Conservation (phyloP, 2,888 invertebrate species). For the Drosophila subquinaria region DNA sequence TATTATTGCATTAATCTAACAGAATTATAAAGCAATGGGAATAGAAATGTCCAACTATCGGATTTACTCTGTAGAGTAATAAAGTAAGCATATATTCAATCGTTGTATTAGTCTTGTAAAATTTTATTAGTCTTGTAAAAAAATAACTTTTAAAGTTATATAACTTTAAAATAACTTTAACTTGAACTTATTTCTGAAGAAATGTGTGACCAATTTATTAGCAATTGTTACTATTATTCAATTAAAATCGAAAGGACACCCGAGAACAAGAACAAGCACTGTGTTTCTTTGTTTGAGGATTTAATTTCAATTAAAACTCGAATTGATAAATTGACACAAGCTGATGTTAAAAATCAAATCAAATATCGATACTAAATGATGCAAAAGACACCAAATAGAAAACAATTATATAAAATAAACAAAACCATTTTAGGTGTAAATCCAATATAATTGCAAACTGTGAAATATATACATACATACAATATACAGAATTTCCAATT, state of each 20-base stretch:
- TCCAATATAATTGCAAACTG: conserved; percentile 62
- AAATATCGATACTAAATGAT: conserved; percentile 23
- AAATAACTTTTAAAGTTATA: too few relatives aligned
- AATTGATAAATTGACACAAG: conserved; percentile 31
- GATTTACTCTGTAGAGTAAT: not conserved
- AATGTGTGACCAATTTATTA: not conserved
- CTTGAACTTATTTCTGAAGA: not conserved
- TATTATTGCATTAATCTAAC: too few relatives aligned
- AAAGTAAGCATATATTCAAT: too few relatives aligned
- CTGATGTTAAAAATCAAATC: conserved; percentile 28
- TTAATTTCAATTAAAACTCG: conserved; percentile 61
- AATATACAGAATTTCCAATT: conserved; percentile 8
- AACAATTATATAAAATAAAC: conserved; percentile 6
- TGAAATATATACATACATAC: conserved; percentile 6
- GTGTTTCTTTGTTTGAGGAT: conserved; percentile 31
- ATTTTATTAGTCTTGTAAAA: too few relatives aligned
- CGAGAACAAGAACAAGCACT: conserved; percentile 3
- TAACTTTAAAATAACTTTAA: not conserved
- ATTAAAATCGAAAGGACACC: conserved; percentile 7
- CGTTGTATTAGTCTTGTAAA: too few relatives aligned
- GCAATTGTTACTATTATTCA: conserved; percentile 17
- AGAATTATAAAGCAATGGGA: too few relatives aligned
- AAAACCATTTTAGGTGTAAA: conserved; percentile 46
- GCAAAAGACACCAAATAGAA: conserved; percentile 24
- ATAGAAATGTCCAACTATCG: not conserved